Evolutionary conservation across 2,113 vertebrate species (phyloP), one percentile per base, ranked within the genome.

Genomic region (Dipodomys spectabilis): DNA sequence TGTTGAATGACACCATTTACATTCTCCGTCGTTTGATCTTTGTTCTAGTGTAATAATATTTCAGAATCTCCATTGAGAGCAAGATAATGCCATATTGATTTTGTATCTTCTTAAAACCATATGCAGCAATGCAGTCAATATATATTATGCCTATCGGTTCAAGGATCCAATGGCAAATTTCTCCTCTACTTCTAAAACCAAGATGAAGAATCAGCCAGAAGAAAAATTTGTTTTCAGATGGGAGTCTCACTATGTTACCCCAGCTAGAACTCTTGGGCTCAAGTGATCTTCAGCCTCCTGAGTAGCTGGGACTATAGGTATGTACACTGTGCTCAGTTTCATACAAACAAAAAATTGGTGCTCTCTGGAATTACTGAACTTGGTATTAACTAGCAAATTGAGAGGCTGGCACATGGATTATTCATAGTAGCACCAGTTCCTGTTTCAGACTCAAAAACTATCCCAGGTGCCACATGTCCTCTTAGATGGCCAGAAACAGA

Each of bases 131-230:
- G n/a, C 16, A 49, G 30, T 45, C 45, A 65, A 68, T 44, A 65
- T 4, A 62, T 18, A 39, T 62, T 2, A 30, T 16, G 5, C 7
- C 71, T 28, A 45, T 75, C 11, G 19, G 9, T 84, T 67, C 67
- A 81, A 80, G 68, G 18, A 93, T 84, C 44, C 82, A 65, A 71
- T 23, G 85, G 69, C 28, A 94, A 88, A 93, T 80, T 1, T 65
- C 65, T 25, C 44, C 39, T 74, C 35, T 74, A 44, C 35, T 25
- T 74, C 44, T 74, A 9, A 74, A 74, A 44, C 44, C 35, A 74
- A 44, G 20, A 25, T 44, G 22, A 12, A 32, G 12, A 35, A 74
- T 74, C 10, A 25, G 19, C 35, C 22, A 44, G 35, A 44, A 35
- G 35, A 39, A 44, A 3, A 32, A 72, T 15, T 15, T 30, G 19